phyloP scores from a whole-genome alignment of 2,797 vertebrate genomes.

The Podargus strigoides region DNA sequence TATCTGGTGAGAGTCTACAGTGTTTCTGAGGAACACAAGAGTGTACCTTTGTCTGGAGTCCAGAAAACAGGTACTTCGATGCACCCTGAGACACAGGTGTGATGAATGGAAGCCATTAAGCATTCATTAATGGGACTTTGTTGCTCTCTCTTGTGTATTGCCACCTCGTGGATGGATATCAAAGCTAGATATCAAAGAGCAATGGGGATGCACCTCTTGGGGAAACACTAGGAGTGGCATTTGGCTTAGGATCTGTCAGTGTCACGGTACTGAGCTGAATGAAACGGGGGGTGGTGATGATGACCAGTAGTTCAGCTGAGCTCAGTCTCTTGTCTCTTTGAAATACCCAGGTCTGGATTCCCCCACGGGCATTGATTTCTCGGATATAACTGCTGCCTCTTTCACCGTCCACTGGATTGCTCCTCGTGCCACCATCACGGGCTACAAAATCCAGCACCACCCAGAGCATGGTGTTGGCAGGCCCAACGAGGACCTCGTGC shows the following conservation, averaged over 20 bases:
- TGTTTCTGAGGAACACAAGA: constrained; percentile 89
- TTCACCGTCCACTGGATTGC: constrained; percentile 93
- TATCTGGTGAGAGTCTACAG: constrained; percentile 91
- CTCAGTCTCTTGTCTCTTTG: not conserved
- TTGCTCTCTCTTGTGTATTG: not conserved
- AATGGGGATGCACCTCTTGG: not conserved
- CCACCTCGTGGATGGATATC: not conserved
- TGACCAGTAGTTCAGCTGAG: not conserved
- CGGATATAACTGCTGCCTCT: constrained; percentile 88
- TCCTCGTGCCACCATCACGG: constrained; percentile 83
- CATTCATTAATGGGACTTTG: not conserved
- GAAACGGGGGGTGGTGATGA: not conserved
- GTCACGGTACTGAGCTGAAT: not conserved
- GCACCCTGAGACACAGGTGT: not conserved
- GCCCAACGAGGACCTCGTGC: constrained; percentile 88
- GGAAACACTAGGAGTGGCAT: not conserved
- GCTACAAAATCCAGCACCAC: constrained; percentile 87
- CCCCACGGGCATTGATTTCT: constrained; percentile 87
- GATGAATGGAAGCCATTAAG: not conserved
- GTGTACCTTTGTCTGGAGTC: constrained; percentile 82
- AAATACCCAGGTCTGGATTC: constrained; percentile 84
- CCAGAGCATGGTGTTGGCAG: constrained; percentile 75
- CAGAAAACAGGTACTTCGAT: constrained; percentile 84
- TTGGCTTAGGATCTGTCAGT: not conserved
- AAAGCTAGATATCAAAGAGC: not conserved